Evolutionary conservation across 2,888 invertebrate genomes (phyloP).

Genomic region (Ichneumoninae sp.): DNA sequence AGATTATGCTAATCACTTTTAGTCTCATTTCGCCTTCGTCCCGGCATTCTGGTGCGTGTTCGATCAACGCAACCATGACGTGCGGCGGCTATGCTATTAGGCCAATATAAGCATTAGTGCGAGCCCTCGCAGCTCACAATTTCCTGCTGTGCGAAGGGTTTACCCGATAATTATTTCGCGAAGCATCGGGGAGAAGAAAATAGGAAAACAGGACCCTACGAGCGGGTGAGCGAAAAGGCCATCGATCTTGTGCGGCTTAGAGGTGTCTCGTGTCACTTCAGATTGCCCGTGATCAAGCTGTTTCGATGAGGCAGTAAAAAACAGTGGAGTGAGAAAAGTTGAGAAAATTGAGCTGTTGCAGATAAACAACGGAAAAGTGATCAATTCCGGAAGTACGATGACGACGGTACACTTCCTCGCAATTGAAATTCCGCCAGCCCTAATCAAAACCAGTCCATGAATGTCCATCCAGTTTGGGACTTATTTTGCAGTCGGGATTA

Average conservation of each 20-base stretch:
- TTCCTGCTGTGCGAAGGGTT: conserved; percentile 45
- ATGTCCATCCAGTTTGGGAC: too few relatives aligned
- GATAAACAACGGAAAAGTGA: conserved; percentile 19
- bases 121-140: conserved; percentile 25
- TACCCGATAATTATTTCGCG: conserved; percentile 59
- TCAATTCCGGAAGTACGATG: not conserved
- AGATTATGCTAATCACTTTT: conserved; percentile 59
- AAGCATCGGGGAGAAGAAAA: conserved; percentile 16
- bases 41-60: conserved; percentile 32
- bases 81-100: not conserved
- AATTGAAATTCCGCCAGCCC: not conserved
- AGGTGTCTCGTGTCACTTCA: conserved; percentile 52
- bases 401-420: conserved; percentile 7
- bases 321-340: not conserved
- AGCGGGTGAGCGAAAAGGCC: conserved; percentile 50
- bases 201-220: conserved; percentile 20
- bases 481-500: too few relatives aligned
- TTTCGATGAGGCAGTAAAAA: conserved; percentile 18
- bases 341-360: conserved; percentile 39
- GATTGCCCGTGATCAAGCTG: conserved; percentile 42
- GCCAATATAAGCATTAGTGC: conserved; percentile 27
- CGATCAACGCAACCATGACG: conserved; percentile 28
- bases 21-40: conserved; percentile 45
- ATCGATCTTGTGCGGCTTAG: conserved; percentile 61
- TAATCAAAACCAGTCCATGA: not conserved